phyloP scores from a whole-genome alignment of 2,113 vertebrate genomes.

The Lampris incognitus region DNA sequence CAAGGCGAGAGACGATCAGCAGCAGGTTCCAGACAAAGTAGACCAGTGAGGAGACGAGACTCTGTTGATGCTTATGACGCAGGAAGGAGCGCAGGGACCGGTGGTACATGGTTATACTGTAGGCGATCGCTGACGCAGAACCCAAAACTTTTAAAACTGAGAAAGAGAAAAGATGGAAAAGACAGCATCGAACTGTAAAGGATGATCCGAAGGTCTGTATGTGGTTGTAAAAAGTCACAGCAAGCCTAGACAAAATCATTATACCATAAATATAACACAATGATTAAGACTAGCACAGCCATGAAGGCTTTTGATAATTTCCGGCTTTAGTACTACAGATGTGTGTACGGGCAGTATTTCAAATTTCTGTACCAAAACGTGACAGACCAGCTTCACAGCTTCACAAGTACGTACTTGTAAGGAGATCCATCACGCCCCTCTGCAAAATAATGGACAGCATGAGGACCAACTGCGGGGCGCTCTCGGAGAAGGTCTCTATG shows the following conservation, averaged over 20 bases:
- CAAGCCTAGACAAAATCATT: background rate
- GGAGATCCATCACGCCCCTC: conserved; percentile 57
- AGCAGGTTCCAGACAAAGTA: conserved; percentile 90
- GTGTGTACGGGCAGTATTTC: no score
- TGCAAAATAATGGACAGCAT: conserved; percentile 80
- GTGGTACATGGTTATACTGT: conserved; percentile 81
- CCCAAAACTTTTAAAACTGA: conserved; percentile 63
- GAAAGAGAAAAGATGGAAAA: conserved; percentile 15
- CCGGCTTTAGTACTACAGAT: no score
- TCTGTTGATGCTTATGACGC: conserved; percentile 70
- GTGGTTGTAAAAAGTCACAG: no score
- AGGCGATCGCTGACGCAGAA: conserved; percentile 48
- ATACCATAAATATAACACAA: no score
- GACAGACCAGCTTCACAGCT: background rate
- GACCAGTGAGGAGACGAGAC: conserved; percentile 44
- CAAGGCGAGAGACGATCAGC: conserved; percentile 84
- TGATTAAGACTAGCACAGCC: no score
- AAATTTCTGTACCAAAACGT: background rate
- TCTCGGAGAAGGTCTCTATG: conserved; percentile 89
- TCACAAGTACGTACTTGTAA: conserved; percentile 73
- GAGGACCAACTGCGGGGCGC: conserved; percentile 87
- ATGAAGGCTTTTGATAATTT: no score
- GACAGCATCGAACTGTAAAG: background rate
- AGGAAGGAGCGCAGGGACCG: conserved; percentile 87
- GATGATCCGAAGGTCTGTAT: no score